Base-by-base conservation (phyloP, 2,888 invertebrate genomes). In the Koerneria pararmatus region DNA sequence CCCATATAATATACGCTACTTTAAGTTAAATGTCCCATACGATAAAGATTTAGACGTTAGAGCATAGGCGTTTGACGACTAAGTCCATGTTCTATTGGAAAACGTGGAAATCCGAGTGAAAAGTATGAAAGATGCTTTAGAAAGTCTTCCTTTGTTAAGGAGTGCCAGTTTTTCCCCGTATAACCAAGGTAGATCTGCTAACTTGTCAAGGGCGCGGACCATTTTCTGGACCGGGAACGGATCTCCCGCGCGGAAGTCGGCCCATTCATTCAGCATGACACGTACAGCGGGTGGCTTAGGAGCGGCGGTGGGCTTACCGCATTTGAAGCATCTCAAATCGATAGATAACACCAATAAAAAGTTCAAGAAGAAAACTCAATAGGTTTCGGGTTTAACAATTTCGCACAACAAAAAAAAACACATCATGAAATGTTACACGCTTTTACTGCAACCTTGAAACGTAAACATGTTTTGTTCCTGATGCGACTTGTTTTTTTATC, bases 221-320 rank as follows among this genome's bases (percentile, higher is more conserved):
- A 69, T 62, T 63, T 71, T 66, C 41, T 71, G 54, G 8, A 72
- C 65, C 24, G 79, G 78, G 73, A 73, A 79, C 41, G 78, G 70
- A 68, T 79, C 79, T 59, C 74, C 74, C 65, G 74, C 77, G 65
- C 79, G 74, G 68, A 78, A 69, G 61, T 79, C 79, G 69, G 74
- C 73, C 79, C 79, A 79, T 74, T 79, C 76, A 69, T 79, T 78
- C 66, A 78, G 73, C 73, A 75, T 77, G 51, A 78, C 75, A 49
- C 72, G 66, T 27, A 68, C 49, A 34, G 56, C 64, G 54, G 64
- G n/a, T n/a, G n/a, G 64, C 64, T 64, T 65, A 56, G 64, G n/a
- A n/a, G n/a, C n/a, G n/a, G n/a, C n/a, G n/a, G n/a, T n/a, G n/a
- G n/a, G n/a, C n/a, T n/a, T n/a, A n/a, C n/a, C n/a, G n/a, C n/a